These are phyloP conservation scores for Lysandra coridon DNA, from an alignment of 2,888 invertebrate species.

Conservation along the genomic window DNA sequence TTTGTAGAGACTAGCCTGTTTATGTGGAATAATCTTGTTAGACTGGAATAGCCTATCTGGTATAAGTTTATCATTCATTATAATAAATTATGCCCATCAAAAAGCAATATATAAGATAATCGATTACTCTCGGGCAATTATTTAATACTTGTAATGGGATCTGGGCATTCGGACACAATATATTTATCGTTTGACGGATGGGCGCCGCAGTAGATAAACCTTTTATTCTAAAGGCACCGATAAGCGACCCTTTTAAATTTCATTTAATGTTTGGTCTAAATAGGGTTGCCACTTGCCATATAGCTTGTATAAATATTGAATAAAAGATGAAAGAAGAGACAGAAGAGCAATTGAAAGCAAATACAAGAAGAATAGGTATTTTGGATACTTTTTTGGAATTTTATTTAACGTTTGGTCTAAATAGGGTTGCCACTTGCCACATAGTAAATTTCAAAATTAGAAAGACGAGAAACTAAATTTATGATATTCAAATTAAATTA, in stretches of 20 bases:
- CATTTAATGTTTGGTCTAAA: conserved; percentile 32
- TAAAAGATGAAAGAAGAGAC: too few relatives aligned
- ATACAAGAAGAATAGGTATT: too few relatives aligned
- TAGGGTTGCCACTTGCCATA: background rate
- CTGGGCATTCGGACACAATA: conserved; percentile 19
- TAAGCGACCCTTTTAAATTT: conserved; percentile 46
- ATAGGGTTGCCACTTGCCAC: background rate
- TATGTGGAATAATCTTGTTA: conserved; percentile 16
- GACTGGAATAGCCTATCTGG: conserved; percentile 12
- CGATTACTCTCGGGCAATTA: conserved; percentile 27
- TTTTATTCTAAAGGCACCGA: conserved; percentile 47
- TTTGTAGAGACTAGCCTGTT: conserved; percentile 12
- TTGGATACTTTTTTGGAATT: conserved; percentile 34
- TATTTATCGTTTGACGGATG: conserved; percentile 56
- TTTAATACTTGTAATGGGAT: conserved; percentile 23
- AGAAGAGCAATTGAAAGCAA: background rate
- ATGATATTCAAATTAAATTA: too few relatives aligned
- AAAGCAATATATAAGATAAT: conserved; percentile 26
- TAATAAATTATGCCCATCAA: conserved; percentile 25
- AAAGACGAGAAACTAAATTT: too few relatives aligned
- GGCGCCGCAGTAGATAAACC: conserved; percentile 67
- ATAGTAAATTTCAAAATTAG: too few relatives aligned
- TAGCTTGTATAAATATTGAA: too few relatives aligned
- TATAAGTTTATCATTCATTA: conserved; percentile 22
- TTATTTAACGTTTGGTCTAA: conserved; percentile 32